A percentile compares a stretch with the other conserved stretches of the same genome.
These are phyloP conservation scores for Pelodytes ibericus DNA, from an alignment of 2,797 vertebrate species.

Conservation along the genomic window DNA sequence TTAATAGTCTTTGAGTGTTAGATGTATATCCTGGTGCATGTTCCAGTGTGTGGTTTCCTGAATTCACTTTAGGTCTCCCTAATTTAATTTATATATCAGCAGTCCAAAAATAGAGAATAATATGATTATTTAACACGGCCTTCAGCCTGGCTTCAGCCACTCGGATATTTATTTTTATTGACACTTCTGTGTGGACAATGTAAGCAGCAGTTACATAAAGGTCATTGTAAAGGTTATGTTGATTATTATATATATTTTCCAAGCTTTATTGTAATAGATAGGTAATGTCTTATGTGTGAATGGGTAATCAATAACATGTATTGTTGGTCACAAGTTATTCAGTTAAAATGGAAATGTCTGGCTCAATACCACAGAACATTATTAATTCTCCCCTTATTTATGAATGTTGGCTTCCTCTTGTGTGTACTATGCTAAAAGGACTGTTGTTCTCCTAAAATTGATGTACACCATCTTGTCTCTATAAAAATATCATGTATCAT, in stretches of 20 bases:
- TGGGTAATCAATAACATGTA: conserved; percentile 3
- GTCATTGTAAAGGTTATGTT: conserved; percentile 7
- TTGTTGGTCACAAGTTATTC: background rate
- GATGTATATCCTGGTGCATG: no score
- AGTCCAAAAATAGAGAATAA: background rate
- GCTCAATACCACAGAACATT: background rate
- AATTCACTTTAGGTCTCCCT: background rate
- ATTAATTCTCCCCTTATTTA: background rate
- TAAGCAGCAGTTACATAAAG: background rate
- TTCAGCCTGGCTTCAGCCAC: no score
- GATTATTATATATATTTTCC: conserved; percentile 9
- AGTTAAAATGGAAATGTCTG: background rate
- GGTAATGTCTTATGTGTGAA: no score
- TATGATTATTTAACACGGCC: conserved; percentile 7
- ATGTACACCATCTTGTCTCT: no score
- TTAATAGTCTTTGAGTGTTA: no score
- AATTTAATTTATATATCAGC: conserved; percentile 25
- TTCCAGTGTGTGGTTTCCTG: no score
- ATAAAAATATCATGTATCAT: no score
- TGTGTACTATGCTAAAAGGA: no score
- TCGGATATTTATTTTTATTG: conserved; percentile 8
- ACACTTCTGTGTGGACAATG: background rate
- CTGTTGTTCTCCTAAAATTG: no score
- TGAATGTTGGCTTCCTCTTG: no score
- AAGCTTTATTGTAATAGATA: background rate